Evolutionary conservation across 2,797 vertebrate genomes (phyloP), one percentile per base, ranked within the genome.

Genomic region (Tolypeutes matacus): DNA sequence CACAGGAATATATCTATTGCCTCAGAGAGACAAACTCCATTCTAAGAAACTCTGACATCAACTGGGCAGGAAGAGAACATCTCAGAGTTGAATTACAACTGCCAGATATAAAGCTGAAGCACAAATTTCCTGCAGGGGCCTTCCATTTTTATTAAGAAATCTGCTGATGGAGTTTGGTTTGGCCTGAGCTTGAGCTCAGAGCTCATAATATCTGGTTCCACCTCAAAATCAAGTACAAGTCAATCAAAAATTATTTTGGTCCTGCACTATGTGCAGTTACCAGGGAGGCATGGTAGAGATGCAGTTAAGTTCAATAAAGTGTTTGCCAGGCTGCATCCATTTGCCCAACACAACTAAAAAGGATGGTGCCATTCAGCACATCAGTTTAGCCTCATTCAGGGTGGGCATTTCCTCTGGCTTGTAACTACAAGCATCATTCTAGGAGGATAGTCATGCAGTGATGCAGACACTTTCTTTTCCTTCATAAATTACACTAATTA

Each of bases 81-180:
- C 29, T 83, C 27, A 39, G 14, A 36, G 58, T 70, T 94, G 84
- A 97, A 97, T 94, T 94, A 96, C 75, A 97, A 81, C n/a, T 91
- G 80, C 94, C 42, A 25, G 87, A 75, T 96, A 1, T 73, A 77
- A 42, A 36, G 20, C 73, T 51, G 31, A 78, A 83, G 3, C 10
- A 42, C 46, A 93, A 75, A 96, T 67, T 73, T 96, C 73, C 86
- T 97, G 25, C 67, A 97, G 88, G 86, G 18, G 90, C 53, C 82
- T 96, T 96, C 76, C 34, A 64, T 96, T 96, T 96, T 97, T 97
- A 96, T 97, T 97, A 97, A 94, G 64, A 97, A 96, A 88, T 96
- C 60, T 31, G 3, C 92, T 97, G 69, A 73, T 96, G 88, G 80
- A 75, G 78, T 96, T 98, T 89, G 87, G 91, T 96, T 97, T 97